Conservation (phyloP, 64 coral and sea anemone species). For the Porites australiensis region DNA sequence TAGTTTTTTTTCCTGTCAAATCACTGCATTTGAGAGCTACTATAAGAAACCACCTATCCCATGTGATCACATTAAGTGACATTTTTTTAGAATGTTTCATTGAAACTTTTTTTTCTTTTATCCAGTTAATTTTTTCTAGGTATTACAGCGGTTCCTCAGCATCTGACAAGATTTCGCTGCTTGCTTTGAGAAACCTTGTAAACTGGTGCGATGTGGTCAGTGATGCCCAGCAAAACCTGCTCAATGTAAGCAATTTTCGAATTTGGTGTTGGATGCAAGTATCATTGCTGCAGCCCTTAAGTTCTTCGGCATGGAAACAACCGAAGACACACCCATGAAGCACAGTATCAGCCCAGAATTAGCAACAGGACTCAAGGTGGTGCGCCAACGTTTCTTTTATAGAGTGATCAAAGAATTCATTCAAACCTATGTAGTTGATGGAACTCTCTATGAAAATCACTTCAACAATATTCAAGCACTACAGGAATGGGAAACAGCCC, state of each 20-base stretch:
- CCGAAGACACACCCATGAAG: slow-evolving; percentile 35
- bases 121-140: slow-evolving; percentile 22
- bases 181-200: slow-evolving; percentile 5
- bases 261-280: not conserved
- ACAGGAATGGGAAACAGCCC: slow-evolving; percentile 17
- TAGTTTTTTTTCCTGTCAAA: slow-evolving; percentile 5
- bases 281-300: slow-evolving; percentile 42
- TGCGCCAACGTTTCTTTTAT: not conserved
- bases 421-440: slow-evolving; percentile 29
- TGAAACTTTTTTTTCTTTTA: not conserved
- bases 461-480: slow-evolving; percentile 33
- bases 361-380: not conserved
- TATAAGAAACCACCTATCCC: not conserved
- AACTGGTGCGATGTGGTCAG: not conserved
- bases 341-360: slow-evolving; percentile 4
- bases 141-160: slow-evolving; percentile 39
- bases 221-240: not conserved
- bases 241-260: not conserved
- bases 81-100: not conserved
- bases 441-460: slow-evolving; percentile 49
- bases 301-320: not conserved
- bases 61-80: slow-evolving; percentile 13
- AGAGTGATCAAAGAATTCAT: slow-evolving; percentile 45
- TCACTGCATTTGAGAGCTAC: slow-evolving; percentile 2
- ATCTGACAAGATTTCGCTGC: slow-evolving; percentile 14